Percentiles rank a stretch among this genome's conserved stretches.
These are phyloP conservation scores for Amphimallon solstitiale DNA, from an alignment of 2,888 invertebrate genomes.

Conservation along the genomic window DNA sequence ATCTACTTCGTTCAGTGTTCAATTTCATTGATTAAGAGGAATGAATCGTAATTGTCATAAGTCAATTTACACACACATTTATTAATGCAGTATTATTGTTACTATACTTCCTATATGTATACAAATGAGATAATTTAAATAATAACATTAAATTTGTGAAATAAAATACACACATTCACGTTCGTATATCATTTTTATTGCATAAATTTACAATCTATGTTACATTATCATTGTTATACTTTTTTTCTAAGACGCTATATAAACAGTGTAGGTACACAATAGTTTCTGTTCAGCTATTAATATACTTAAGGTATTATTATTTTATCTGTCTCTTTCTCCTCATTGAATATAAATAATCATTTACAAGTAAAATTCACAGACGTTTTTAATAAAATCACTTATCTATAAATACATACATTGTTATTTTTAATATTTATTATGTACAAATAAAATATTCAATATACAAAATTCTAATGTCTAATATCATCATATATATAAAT, in stretches of 20 bases:
- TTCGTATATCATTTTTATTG: conserved; percentile 41
- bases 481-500: conserved; percentile 37
- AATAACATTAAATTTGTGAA: background rate
- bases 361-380: conserved; percentile 45
- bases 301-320: conserved; percentile 22
- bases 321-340: conserved; percentile 8
- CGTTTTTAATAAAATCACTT: conserved; percentile 42
- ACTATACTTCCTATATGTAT: no score
- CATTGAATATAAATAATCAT: conserved; percentile 37
- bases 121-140: no score
- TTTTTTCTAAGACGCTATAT: conserved; percentile 36
- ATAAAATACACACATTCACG: conserved; percentile 15
- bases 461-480: conserved; percentile 49
- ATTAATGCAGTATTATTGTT: no score
- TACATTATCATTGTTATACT: conserved; percentile 36
- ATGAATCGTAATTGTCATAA: no score
- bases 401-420: conserved; percentile 35
- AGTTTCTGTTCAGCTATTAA: conserved; percentile 27
- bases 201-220: conserved; percentile 44
- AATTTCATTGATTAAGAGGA: no score
- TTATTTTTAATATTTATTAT: conserved; percentile 38
- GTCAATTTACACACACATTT: no score
- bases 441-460: conserved; percentile 46
- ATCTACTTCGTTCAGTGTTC: no score
- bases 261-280: conserved; percentile 38